Percentiles rank a stretch among this genome's conserved stretches.
phyloP scores from a whole-genome alignment of 2,888 invertebrate genomes.

The Steinernema scapterisci region DNA sequence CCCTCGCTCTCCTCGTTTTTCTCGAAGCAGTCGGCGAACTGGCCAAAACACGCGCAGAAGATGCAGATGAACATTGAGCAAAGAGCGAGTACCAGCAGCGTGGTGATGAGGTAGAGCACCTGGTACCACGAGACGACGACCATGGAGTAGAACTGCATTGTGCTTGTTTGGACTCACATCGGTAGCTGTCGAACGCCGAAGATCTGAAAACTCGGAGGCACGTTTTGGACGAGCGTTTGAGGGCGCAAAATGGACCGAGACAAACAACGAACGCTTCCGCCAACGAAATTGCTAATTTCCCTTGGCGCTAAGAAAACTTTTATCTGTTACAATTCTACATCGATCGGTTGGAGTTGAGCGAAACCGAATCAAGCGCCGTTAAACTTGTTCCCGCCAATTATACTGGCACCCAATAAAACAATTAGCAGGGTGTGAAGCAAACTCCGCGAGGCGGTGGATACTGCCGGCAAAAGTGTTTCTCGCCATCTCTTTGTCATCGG shows the following conservation, averaged over 20 bases:
- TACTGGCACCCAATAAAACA: background rate
- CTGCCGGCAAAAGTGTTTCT: constrained; percentile 22
- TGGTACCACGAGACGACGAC: constrained; percentile 29
- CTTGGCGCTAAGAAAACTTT: background rate
- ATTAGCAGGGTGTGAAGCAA: constrained; percentile 6
- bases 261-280: background rate
- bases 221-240: background rate
- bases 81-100: constrained; percentile 18
- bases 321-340: background rate
- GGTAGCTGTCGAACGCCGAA: background rate
- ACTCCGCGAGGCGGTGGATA: background rate
- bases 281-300: background rate
- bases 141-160: constrained; percentile 24
- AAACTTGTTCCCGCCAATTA: background rate
- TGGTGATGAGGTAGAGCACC: constrained; percentile 32
- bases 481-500: background rate
- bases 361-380: background rate
- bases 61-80: constrained; percentile 30
- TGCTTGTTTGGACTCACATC: background rate
- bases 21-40: constrained; percentile 28
- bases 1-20: background rate
- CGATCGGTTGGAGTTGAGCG: background rate
- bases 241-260: background rate
- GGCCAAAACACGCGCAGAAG: constrained; percentile 15
- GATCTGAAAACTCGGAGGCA: constrained; percentile 9